Evolutionary conservation across 2,888 invertebrate genomes (phyloP), one percentile per base, ranked within the genome.

Genomic region (Luperina nickerlii): DNA sequence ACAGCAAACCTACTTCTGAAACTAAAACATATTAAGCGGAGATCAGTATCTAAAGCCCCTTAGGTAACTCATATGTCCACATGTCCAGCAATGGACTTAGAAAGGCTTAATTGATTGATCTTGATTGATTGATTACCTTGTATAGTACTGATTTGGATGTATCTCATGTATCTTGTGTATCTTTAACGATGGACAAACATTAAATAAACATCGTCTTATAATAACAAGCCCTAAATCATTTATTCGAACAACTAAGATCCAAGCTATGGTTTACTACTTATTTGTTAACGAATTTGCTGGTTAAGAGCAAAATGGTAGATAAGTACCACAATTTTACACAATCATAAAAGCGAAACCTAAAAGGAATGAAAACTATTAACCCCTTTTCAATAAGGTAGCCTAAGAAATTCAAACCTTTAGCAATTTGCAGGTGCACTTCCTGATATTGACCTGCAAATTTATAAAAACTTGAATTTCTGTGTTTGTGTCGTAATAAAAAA

Each of bases 61-160:
- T 80, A 63, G 48, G 51, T 60, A 69, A 79, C 42, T 48, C 80
- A 82, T 42, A 80, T 80, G 73, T 84, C 62, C 38, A 84, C 57
- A 68, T 69, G 65, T 54, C 69, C 51, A 80, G 57, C 38, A 69
- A 60, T 60, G 38, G 68, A 60, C 68, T 73, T 60, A 73, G 32
- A 63, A 42, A 65, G 68, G 32, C 9, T 65, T 65, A 80, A 74
- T 80, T 82, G 82, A 82, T 82, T 82, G 85, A 84, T 69, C 32
- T 73, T 82, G 82, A 82, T 82, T 82, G 82, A 82, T 85, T 85
- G 81, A 82, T 48, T 80, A 74, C 18, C 81, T 45, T 8, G 60
- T 81, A 48, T 63, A 45, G 65, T 82, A 74, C 74, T 66, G 69
- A 70, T 82, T 80, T 85, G 69, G 85, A 38, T 71, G 38, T 79